These are phyloP conservation scores for Troides aeacus DNA, from an alignment of 2,888 invertebrate species.

Conservation along the genomic window DNA sequence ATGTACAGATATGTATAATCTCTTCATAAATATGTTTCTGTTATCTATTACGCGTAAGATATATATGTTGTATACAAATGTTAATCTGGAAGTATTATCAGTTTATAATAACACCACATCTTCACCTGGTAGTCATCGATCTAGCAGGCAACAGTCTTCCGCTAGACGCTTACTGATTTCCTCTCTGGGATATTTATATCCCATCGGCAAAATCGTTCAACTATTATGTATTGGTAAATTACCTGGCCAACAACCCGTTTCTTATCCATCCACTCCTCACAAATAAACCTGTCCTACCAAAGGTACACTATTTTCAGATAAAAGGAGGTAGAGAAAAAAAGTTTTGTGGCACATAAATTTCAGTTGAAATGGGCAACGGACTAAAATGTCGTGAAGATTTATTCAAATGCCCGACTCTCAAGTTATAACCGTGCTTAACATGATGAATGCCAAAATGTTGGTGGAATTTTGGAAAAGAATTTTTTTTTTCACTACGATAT, in stretches of 20 bases:
- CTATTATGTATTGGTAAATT: background rate
- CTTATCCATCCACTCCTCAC: background rate
- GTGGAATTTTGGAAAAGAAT: constrained; percentile 3
- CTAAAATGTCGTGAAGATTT: constrained; percentile 29
- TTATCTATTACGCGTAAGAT: no score
- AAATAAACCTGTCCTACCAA: background rate
- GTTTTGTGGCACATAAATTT: constrained; percentile 22
- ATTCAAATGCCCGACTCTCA: constrained; percentile 27
- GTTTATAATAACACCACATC: background rate
- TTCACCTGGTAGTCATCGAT: background rate
- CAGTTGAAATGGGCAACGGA: constrained; percentile 25
- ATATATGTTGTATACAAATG: no score
- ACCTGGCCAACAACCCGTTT: background rate
- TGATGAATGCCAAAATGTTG: constrained; percentile 22
- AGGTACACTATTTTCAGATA: background rate
- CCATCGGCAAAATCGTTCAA: background rate
- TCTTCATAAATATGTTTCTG: no score
- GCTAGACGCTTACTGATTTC: background rate
- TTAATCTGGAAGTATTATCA: no score
- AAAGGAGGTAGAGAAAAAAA: constrained; percentile 16
- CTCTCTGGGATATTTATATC: background rate
- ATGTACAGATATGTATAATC: no score
- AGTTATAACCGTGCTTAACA: constrained; percentile 25
- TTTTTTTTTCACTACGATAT: background rate
- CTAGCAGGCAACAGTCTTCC: background rate